Evolutionary conservation across 2,888 invertebrate species (phyloP).

Genomic region (Mythimna pallens): DNA sequence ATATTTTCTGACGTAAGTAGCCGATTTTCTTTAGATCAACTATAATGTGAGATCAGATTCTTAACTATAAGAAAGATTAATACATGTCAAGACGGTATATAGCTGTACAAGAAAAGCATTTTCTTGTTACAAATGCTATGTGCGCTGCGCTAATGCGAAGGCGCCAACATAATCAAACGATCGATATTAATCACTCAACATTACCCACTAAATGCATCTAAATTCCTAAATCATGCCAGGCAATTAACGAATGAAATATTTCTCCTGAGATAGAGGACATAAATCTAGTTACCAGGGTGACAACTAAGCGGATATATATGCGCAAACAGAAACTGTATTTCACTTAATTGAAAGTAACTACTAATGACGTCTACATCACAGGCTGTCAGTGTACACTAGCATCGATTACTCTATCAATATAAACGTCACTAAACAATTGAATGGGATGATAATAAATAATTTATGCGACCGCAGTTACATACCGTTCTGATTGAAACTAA

Average conservation of each 20-base stretch:
- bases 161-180: slow-evolving; percentile 16
- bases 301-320: slow-evolving; percentile 22
- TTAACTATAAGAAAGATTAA: slow-evolving; percentile 9
- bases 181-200: slow-evolving; percentile 9
- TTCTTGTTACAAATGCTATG: slow-evolving; percentile 1
- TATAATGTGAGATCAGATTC: slow-evolving; percentile 13
- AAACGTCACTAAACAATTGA: slow-evolving; percentile 73
- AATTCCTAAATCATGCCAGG: slow-evolving; percentile 9
- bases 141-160: slow-evolving; percentile 10
- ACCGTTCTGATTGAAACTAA: slow-evolving; percentile 77
- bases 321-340: slow-evolving; percentile 38
- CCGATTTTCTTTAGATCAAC: slow-evolving; percentile 15
- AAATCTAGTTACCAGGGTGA: slow-evolving; percentile 32
- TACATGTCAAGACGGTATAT: slow-evolving; percentile 9
- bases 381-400: slow-evolving; percentile 47
- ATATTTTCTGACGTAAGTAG: slow-evolving; percentile 17
- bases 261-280: slow-evolving; percentile 17
- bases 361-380: slow-evolving; percentile 46
- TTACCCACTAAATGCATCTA: slow-evolving; percentile 8
- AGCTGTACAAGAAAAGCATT: slow-evolving; percentile 2
- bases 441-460: slow-evolving; percentile 71
- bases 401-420: slow-evolving; percentile 66
- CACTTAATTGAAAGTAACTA: slow-evolving; percentile 38
- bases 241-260: slow-evolving; percentile 42
- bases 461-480: slow-evolving; percentile 71